Evolutionary conservation across 1,140 invertebrate genomes (phyloP).

Genomic region (Delia radicum): DNA sequence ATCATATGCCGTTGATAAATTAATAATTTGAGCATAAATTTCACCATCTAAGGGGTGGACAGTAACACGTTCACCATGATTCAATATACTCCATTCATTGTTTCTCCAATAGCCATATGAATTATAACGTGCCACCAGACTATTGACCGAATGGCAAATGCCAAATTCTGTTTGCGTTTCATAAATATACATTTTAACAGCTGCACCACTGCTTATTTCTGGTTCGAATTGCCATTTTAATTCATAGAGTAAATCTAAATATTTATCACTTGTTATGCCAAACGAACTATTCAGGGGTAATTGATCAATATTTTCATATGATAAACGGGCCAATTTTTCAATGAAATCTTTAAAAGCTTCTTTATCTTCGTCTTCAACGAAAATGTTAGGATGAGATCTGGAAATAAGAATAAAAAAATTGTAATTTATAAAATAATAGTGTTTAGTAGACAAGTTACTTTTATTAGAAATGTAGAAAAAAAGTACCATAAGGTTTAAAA

Average conservation of each 20-base stretch:
- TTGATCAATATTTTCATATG: constrained; percentile 61
- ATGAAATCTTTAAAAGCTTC: constrained; percentile 59
- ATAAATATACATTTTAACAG: constrained; percentile 58
- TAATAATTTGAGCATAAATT: constrained; percentile 70
- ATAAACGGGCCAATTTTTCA: constrained; percentile 59
- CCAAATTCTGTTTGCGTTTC: constrained; percentile 67
- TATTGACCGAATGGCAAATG: constrained; percentile 67
- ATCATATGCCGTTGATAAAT: constrained; percentile 64
- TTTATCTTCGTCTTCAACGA: constrained; percentile 57
- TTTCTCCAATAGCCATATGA: constrained; percentile 62
- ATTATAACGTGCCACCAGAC: constrained; percentile 64
- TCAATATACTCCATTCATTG: constrained; percentile 59
- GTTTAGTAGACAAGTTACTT: too few species aligned
- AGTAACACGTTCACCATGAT: constrained; percentile 60
- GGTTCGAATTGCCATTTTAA: constrained; percentile 61
- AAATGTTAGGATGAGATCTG: constrained; percentile 35
- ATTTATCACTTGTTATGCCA: constrained; percentile 58
- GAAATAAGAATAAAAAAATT: background rate
- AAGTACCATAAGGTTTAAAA: too few species aligned
- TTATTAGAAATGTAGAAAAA: too few species aligned
- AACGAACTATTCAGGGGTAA: constrained; percentile 57
- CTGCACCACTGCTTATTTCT: constrained; percentile 60
- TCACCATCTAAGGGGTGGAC: constrained; percentile 70
- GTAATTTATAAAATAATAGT: background rate
- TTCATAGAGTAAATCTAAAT: constrained; percentile 60